Base-by-base conservation (phyloP, 2,113 vertebrate genomes). In the Peromyscus maniculatus region DNA sequence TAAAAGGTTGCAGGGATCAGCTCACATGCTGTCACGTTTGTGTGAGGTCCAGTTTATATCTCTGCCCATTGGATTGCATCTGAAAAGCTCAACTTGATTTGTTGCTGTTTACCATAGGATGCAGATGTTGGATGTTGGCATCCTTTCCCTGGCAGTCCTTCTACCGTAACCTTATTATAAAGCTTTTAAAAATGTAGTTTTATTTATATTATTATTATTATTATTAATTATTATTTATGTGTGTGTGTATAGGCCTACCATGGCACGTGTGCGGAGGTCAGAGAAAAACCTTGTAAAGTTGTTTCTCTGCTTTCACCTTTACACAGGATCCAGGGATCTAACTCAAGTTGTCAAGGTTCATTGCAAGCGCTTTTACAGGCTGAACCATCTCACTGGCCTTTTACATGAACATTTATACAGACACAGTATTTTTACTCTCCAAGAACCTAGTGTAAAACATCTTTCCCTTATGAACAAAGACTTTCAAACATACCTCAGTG, bases 11-110 rank as follows among this genome's bases (percentile, higher is more conserved):
- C 21, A 16, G 71, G 26, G 19, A 13, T 87, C 87, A 88, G 33
- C 83, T 66, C 39, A 36, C 10, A 43, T 39, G 36, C 59, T 83
- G 0, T 86, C 46, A 39, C 46, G 11, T 91, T 75, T 28, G 19
- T 74, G 22, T 90, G 69, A 77, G 69, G 22, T 95, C 90, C 66
- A 12, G 15, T 82, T 92, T 84, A 52, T 92, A 64, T 90, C 93
- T 91, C 21, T 75, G 8, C 93, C 39, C 78, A 33, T 39, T 28
- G 33, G 24, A 10, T 55, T 36, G 43, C 19, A 71, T 71, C 46
- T n/a, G 31, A 64, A 69, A 87, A 26, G 82, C 55, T 46, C n/a
- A 57, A n/a, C 92, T 59, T 80, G 71, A 66, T 66, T 84, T 1
- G 3, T 39, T 15, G 13, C 28, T 94, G 39, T 84, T 89, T 90